Conservation (phyloP, 2,797 vertebrate genomes). For the Neoniphon sammara region DNA sequence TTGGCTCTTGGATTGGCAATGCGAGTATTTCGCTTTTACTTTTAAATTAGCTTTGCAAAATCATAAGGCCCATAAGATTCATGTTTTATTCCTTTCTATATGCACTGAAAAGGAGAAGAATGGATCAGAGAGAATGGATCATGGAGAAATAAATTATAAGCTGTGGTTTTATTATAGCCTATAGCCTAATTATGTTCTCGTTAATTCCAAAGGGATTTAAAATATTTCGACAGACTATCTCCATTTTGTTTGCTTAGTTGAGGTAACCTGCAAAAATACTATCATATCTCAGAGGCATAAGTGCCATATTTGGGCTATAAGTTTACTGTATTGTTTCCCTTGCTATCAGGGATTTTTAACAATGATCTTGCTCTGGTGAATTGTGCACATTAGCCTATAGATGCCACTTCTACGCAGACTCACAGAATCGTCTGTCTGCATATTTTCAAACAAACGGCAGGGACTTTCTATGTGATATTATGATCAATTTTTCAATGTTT, state of each 20-base stretch:
- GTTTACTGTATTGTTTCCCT: neutral
- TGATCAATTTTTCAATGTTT: too few relatives aligned
- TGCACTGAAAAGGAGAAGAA: too few relatives aligned
- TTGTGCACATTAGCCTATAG: neutral
- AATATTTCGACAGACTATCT: slow-evolving; percentile 4
- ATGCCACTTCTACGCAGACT: too few relatives aligned
- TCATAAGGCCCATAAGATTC: too few relatives aligned
- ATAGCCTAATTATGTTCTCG: neutral
- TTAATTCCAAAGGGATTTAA: neutral
- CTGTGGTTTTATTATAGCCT: neutral
- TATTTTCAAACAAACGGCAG: slow-evolving; percentile 1
- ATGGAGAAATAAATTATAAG: neutral
- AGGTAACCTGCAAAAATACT: too few relatives aligned
- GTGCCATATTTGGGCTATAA: neutral
- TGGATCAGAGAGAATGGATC: too few relatives aligned
- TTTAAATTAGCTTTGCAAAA: slow-evolving; percentile 2
- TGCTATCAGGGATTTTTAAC: neutral
- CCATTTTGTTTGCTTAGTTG: too few relatives aligned
- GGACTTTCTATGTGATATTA: too few relatives aligned
- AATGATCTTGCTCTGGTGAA: neutral
- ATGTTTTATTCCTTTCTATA: too few relatives aligned
- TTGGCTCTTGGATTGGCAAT: neutral
- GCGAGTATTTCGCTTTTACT: neutral
- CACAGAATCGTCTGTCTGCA: slow-evolving; percentile 1
- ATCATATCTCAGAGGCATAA: neutral